Conservation (phyloP, 2,113 vertebrate species). For the Rynchops niger region DNA sequence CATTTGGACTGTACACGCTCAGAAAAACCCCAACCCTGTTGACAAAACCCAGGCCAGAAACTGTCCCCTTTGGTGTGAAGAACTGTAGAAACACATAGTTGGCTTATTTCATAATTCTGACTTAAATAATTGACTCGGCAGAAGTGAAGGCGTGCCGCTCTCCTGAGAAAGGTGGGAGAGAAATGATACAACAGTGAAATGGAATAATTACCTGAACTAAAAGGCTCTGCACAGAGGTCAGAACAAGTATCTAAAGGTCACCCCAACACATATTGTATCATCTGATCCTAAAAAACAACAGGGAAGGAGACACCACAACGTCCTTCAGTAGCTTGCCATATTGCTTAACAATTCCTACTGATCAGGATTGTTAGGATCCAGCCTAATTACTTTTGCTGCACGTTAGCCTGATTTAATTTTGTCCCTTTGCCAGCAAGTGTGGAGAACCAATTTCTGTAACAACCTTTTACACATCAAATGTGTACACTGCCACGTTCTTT, state of each 20-base stretch:
- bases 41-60: neutral
- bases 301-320: neutral
- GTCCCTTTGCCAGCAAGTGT: neutral
- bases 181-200: neutral
- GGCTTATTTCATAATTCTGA: neutral
- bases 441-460: neutral
- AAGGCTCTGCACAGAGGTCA: neutral
- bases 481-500: neutral
- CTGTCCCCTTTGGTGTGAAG: neutral
- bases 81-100: neutral
- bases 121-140: neutral
- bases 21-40: neutral
- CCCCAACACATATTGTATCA: neutral
- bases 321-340: neutral
- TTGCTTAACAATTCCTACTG: neutral
- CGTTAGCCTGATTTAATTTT: neutral
- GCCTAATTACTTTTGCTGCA: neutral
- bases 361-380: neutral
- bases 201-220: neutral
- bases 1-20: neutral
- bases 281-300: neutral
- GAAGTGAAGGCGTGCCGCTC: neutral
- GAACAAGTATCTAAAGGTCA: neutral
- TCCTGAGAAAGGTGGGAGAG: neutral
- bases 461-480: neutral